Evolutionary conservation across 35 echinoderm and acorn worm genomes (phyloP).

Genomic region (Apostichopus japonicus): DNA sequence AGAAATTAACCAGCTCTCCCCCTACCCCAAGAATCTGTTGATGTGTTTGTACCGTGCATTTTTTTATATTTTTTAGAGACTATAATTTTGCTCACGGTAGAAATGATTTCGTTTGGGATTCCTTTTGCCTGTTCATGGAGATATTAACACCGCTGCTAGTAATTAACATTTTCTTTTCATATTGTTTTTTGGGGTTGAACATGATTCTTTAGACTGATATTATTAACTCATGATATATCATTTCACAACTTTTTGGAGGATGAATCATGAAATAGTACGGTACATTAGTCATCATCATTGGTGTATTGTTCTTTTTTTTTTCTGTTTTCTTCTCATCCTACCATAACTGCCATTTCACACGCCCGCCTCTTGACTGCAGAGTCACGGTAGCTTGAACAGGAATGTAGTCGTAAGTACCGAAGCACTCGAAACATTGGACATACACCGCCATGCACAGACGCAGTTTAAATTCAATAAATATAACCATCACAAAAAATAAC

Average conservation of each 20-base stretch:
- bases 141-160: background rate
- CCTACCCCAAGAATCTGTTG: no score
- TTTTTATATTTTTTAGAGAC: no score
- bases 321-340: conserved; percentile 24
- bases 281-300: background rate
- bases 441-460: background rate
- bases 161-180: background rate
- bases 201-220: no score
- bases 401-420: conserved; percentile 79
- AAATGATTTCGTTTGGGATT: no score
- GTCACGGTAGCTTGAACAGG: conserved; percentile 65
- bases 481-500: background rate
- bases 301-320: conserved; percentile 12
- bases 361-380: conserved; percentile 47
- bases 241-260: no score
- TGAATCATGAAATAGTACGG: background rate
- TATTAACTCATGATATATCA: no score
- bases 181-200: no score
- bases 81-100: no score
- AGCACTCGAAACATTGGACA: conserved; percentile 7
- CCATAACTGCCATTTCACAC: conserved; percentile 49
- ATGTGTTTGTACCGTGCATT: no score
- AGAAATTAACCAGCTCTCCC: no score
- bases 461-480: background rate
- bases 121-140: no score